phyloP scores from a whole-genome alignment of 2,888 invertebrate genomes.

The Ephialtes manifestator region DNA sequence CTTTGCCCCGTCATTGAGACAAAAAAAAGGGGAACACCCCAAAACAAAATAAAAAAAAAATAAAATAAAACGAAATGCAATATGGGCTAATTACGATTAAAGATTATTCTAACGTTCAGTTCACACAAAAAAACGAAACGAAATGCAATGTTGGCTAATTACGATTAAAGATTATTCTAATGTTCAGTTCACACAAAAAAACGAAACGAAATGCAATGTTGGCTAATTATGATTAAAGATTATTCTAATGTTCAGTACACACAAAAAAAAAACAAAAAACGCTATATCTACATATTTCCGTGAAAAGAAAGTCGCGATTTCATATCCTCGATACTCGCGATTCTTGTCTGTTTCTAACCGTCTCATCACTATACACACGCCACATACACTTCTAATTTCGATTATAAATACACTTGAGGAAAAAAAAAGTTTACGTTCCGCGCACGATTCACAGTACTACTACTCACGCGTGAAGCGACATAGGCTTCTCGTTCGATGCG shows the following conservation, averaged over 20 bases:
- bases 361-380: neutral
- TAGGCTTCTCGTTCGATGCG: neutral
- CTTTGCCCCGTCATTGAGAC: neutral
- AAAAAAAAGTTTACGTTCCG: neutral
- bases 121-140: too few species aligned
- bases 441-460: neutral
- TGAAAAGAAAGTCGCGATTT: neutral
- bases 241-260: neutral
- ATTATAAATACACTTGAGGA: neutral
- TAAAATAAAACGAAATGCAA: neutral
- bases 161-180: neutral
- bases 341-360: neutral
- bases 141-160: neutral
- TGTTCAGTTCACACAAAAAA: too few species aligned
- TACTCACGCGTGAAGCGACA: neutral
- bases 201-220: neutral
- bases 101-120: neutral
- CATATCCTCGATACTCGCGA: neutral
- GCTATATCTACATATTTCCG: too few species aligned
- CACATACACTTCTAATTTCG: neutral
- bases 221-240: neutral
- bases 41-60: slow-evolving; percentile 4
- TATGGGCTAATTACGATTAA: neutral
- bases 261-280: too few species aligned
- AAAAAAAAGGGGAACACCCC: too few species aligned